These are phyloP conservation scores for Esox masquinongy DNA, from an alignment of 2,797 vertebrate genomes.

Conservation along the genomic window DNA sequence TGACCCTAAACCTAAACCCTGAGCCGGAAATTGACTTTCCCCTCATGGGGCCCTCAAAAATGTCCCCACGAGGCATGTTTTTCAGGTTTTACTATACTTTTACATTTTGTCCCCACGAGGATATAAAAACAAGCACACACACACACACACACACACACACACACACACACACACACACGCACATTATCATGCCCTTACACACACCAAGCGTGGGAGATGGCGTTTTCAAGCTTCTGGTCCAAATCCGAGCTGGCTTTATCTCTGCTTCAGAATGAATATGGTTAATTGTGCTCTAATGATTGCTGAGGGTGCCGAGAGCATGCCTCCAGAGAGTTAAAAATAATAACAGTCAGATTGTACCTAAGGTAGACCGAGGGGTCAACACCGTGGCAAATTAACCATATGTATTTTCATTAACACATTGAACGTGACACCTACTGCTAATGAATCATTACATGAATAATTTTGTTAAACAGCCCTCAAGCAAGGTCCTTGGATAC, in stretches of 20 bases:
- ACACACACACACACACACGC: no score
- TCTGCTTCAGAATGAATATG: slow-evolving; percentile 17
- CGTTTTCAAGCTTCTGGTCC: not conserved
- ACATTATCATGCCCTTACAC: no score
- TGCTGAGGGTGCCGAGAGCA: slow-evolving; percentile 17
- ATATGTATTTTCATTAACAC: not conserved
- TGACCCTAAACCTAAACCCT: no score
- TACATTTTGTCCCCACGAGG: no score
- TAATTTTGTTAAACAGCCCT: not conserved
- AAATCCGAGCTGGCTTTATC: slow-evolving; percentile 2
- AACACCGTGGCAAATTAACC: not conserved
- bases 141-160: no score
- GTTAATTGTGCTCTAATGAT: slow-evolving; percentile 38
- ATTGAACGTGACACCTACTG: not conserved
- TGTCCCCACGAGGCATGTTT: no score
- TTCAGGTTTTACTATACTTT: no score
- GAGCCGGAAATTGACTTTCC: no score
- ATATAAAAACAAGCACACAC: no score
- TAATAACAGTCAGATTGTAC: not conserved
- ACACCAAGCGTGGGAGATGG: not conserved
- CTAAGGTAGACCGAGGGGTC: not conserved
- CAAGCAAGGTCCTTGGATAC: not conserved
- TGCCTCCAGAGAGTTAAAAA: not conserved
- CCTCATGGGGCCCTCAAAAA: no score
- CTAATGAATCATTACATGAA: not conserved